Percentiles rank a stretch among this genome's conserved stretches.
These are phyloP conservation scores for Nemoura dubitans DNA, from an alignment of 2,888 invertebrate genomes.

Conservation along the genomic window DNA sequence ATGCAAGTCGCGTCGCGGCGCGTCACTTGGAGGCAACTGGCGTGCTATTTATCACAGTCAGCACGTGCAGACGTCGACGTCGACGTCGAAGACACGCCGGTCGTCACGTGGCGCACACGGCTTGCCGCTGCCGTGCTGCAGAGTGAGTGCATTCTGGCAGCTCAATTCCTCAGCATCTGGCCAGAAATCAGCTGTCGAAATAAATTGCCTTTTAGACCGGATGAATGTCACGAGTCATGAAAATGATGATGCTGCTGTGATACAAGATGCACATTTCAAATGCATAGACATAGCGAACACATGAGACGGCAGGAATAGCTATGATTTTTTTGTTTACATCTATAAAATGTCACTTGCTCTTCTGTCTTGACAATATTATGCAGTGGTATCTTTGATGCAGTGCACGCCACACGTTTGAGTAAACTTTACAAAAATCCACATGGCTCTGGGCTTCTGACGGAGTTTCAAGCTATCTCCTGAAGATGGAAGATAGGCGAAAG, in stretches of 20 bases:
- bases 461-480: not conserved
- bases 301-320: not conserved
- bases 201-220: constrained; percentile 34
- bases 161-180: constrained; percentile 31
- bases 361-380: not conserved
- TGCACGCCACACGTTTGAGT: too few species aligned
- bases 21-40: not conserved
- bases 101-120: not conserved
- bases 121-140: too few species aligned
- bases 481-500: not conserved
- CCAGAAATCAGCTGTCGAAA: constrained; percentile 37
- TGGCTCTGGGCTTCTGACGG: not conserved
- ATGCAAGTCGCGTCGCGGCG: too few species aligned
- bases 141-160: not conserved
- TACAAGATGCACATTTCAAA: constrained; percentile 7
- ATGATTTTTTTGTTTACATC: not conserved
- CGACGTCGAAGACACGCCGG: too few species aligned
- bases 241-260: not conserved
- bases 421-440: not conserved
- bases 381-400: too few species aligned
- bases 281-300: not conserved
- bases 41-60: constrained; percentile 17
- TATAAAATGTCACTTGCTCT: not conserved
- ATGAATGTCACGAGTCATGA: constrained; percentile 16
- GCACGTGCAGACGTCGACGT: not conserved